These are phyloP conservation scores for Enteromius unitaeniatus DNA, from an alignment of 2,797 vertebrate species.

Conservation along the genomic window DNA sequence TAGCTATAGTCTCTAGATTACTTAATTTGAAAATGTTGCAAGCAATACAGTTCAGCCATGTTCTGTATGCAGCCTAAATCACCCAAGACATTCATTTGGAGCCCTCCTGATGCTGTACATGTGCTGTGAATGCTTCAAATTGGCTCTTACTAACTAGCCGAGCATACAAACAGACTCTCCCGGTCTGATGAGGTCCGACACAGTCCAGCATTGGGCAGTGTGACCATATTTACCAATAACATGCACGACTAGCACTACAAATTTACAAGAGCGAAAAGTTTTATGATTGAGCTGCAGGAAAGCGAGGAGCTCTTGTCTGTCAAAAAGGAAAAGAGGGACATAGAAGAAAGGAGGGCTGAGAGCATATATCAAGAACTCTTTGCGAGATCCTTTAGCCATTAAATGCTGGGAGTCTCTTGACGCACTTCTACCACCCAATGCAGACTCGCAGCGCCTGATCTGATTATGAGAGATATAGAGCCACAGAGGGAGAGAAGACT, in stretches of 20 bases:
- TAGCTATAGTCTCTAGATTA: neutral
- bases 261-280: neutral
- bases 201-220: neutral
- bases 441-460: neutral
- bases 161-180: slow-evolving; percentile 1
- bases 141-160: neutral
- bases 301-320: neutral
- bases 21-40: neutral
- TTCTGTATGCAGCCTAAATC: neutral
- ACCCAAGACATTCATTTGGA: neutral
- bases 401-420: slow-evolving; percentile 4
- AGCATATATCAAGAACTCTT: neutral
- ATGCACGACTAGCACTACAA: neutral
- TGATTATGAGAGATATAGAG: slow-evolving; percentile 21
- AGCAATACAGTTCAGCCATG: neutral
- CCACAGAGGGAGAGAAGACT: slow-evolving; percentile 15
- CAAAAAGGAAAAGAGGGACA: slow-evolving; percentile 11
- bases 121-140: neutral
- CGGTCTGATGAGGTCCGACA: neutral
- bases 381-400: slow-evolving; percentile 1
- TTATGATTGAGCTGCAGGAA: neutral
- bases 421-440: neutral
- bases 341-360: neutral
- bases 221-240: neutral
- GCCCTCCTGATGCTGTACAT: neutral